Percentiles rank a stretch among this genome's conserved stretches.
phyloP scores from a whole-genome alignment of 1,140 invertebrate species.

The Trichonephila inaurata region DNA sequence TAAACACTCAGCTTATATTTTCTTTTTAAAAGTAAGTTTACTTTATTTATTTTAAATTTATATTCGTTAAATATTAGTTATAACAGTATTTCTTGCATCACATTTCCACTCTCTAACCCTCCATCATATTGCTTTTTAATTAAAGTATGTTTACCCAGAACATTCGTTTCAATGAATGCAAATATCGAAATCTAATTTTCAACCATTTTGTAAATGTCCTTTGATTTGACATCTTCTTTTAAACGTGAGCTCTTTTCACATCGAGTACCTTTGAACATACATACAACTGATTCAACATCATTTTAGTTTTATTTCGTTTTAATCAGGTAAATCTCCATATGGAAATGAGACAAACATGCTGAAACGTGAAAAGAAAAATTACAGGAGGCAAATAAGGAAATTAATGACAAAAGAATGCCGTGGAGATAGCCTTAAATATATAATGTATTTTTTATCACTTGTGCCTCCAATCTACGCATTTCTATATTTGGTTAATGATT shows the following conservation, averaged over 20 bases:
- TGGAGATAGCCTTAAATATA: not conserved
- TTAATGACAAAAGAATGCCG: not conserved
- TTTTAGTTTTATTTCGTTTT: conserved; percentile 5
- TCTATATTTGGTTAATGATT: not conserved
- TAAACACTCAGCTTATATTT: no score
- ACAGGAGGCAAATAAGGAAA: conserved; percentile 19
- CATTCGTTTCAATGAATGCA: not conserved
- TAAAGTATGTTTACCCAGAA: not conserved
- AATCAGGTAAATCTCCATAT: conserved; percentile 27
- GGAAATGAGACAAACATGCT: conserved; percentile 38
- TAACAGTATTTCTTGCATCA: no score
- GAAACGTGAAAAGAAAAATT: conserved; percentile 28
- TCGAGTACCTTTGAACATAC: not conserved
- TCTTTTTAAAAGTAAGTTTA: no score
- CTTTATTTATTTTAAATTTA: no score
- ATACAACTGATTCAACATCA: not conserved
- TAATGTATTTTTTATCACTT: not conserved
- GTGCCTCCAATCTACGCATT: not conserved
- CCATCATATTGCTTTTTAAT: not conserved
- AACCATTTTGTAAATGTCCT: not conserved
- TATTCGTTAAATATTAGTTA: no score
- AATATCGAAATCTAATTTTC: not conserved
- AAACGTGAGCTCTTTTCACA: not conserved
- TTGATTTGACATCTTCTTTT: not conserved
- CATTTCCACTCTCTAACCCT: not conserved